Evolutionary conservation across 2,888 invertebrate genomes (phyloP).

Genomic region (Tanytarsus gracilentus): DNA sequence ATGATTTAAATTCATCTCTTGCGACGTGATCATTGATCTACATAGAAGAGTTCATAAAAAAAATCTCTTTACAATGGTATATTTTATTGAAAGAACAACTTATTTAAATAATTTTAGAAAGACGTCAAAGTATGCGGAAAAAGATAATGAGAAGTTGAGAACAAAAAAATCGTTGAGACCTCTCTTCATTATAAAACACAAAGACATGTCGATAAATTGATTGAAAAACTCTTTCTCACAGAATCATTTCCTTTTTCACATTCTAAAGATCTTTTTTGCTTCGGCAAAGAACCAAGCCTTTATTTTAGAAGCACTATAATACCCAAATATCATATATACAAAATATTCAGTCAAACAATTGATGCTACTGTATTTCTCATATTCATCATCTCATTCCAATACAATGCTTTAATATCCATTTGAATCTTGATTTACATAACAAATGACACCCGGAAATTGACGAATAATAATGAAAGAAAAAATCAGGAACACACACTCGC

Average conservation of each 20-base stretch:
- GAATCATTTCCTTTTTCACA: no score
- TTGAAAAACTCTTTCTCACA: no score
- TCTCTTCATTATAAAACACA: no score
- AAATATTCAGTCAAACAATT: conserved; percentile 27
- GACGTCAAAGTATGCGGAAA: neutral
- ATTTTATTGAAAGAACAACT: neutral
- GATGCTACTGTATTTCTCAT: conserved; percentile 28
- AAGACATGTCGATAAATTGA: no score
- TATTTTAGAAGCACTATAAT: no score
- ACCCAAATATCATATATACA: no score
- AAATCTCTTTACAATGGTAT: neutral
- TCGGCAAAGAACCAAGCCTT: neutral
- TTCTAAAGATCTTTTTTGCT: neutral
- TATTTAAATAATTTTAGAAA: no score
- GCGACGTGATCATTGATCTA: neutral
- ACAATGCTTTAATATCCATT: conserved; percentile 3
- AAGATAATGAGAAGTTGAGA: neutral
- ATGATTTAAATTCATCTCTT: no score
- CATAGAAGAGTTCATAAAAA: no score
- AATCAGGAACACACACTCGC: neutral
- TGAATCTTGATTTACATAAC: conserved; percentile 28
- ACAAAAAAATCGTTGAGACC: no score
- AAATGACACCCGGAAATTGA: conserved; percentile 30
- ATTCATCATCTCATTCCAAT: conserved; percentile 11
- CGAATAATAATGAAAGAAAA: no score